Evolutionary conservation across 2,797 vertebrate genomes (phyloP).

Genomic region (Chaetodon trifasciatus): DNA sequence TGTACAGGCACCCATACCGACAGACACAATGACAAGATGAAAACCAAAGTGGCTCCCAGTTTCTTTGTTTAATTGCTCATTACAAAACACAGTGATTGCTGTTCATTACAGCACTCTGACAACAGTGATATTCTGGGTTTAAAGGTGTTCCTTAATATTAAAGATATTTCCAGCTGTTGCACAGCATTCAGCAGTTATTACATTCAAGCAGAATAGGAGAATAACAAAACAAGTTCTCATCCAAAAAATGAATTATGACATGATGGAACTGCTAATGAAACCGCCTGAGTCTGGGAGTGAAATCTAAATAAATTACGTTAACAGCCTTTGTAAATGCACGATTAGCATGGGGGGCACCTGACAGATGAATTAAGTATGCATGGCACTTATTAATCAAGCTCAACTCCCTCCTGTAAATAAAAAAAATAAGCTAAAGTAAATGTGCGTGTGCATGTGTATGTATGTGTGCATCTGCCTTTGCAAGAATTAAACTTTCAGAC

Average conservation of each 20-base stretch:
- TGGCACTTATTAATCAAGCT: conserved; percentile 46
- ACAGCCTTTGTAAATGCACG: conserved; percentile 43
- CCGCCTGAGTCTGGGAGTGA: conserved; percentile 31
- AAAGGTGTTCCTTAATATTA: conserved; percentile 1
- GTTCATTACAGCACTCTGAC: not conserved
- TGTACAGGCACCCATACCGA: conserved; percentile 1
- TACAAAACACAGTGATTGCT: conserved; percentile 28
- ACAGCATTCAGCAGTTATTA: not conserved
- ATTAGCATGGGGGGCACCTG: conserved; percentile 43
- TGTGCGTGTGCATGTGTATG: not conserved
- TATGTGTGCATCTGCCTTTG: conserved; percentile 3
- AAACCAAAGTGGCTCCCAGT: conserved; percentile 44
- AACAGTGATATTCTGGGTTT: not conserved
- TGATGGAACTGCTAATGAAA: conserved; percentile 47
- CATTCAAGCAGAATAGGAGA: conserved; percentile 5
- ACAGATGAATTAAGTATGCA: conserved; percentile 44
- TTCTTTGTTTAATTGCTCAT: conserved; percentile 58
- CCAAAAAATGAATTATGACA: conserved; percentile 25
- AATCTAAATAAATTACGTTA: conserved; percentile 71
- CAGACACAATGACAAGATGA: not conserved
- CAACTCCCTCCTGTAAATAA: conserved; percentile 35
- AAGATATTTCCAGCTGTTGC: conserved; percentile 19
- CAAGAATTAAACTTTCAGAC: not conserved
- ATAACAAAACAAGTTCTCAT: conserved; percentile 22
- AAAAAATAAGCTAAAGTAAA: conserved; percentile 54